A percentile compares a stretch with the other conserved stretches of the same genome.
Conservation (phyloP, 2,888 invertebrate species). For the Lasioglossum leucozonium region DNA sequence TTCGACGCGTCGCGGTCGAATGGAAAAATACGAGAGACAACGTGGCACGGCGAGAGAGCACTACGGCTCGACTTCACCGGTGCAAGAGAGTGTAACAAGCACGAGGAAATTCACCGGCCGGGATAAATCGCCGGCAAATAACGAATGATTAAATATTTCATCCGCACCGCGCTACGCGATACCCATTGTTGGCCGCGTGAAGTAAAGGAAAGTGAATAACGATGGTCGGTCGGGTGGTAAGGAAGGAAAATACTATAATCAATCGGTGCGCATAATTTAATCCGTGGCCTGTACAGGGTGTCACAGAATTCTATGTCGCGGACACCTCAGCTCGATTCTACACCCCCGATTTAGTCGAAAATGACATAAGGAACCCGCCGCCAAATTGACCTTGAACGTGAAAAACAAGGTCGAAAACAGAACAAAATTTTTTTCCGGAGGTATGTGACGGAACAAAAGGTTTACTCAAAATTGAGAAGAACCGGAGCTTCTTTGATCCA, state of each 20-base stretch:
- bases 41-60: not conserved
- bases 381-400: too few species aligned
- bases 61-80: not conserved
- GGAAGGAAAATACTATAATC: not conserved
- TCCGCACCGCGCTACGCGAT: not conserved
- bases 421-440: too few species aligned
- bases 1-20: constrained; percentile 7
- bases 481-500: too few species aligned
- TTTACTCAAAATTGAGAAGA: too few species aligned
- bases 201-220: not conserved
- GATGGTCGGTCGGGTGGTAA: not conserved
- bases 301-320: too few species aligned
- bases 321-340: too few species aligned
- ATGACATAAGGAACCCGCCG: too few species aligned
- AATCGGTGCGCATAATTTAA: not conserved
- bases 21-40: constrained; percentile 8
- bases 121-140: not conserved
- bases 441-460: too few species aligned
- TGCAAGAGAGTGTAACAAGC: not conserved
- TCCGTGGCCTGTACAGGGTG: too few species aligned
- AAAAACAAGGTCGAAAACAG: too few species aligned
- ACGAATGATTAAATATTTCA: constrained; percentile 2
- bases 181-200: not conserved
- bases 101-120: not conserved
- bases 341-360: too few species aligned